Conservation (phyloP, 1,140 invertebrate genomes). For the Subanguina moxae region DNA sequence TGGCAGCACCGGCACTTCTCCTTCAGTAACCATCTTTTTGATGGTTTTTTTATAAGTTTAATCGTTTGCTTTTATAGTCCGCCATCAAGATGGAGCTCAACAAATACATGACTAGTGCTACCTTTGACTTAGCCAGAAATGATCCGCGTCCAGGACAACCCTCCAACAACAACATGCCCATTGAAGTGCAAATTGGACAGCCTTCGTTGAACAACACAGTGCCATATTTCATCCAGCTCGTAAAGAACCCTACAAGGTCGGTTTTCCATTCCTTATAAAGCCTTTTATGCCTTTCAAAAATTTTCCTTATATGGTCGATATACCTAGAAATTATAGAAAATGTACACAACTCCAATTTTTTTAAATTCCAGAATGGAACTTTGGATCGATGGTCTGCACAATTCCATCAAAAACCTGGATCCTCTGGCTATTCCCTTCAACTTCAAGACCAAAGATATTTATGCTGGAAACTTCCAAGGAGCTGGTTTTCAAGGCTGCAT, state of each 20-base stretch:
- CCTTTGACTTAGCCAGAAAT: conserved; percentile 29
- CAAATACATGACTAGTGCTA: conserved; percentile 33
- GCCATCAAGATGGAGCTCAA: neutral
- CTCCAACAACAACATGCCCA: conserved; percentile 15
- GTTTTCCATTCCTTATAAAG: too few relatives aligned
- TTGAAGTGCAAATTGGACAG: conserved; percentile 27
- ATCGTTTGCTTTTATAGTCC: neutral
- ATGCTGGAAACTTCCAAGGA: conserved; percentile 33
- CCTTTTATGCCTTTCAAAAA: conserved; percentile 8
- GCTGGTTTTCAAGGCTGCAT: conserved; percentile 38
- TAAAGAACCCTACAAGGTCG: conserved; percentile 41
- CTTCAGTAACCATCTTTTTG: neutral
- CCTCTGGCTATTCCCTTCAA: conserved; percentile 16
- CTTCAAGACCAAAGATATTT: conserved; percentile 23
- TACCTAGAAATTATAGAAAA: neutral
- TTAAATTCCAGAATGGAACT: conserved; percentile 9
- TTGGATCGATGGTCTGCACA: conserved; percentile 29
- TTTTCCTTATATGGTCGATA: too few relatives aligned
- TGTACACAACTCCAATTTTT: neutral
- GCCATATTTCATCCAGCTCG: conserved; percentile 45
- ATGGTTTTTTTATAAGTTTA: neutral
- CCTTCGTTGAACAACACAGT: conserved; percentile 47
- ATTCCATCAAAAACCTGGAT: conserved; percentile 13
- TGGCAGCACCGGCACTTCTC: neutral
- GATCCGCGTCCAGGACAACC: neutral